Base-by-base conservation (phyloP, 2,888 invertebrate genomes). In the Metacarcinus magister region DNA sequence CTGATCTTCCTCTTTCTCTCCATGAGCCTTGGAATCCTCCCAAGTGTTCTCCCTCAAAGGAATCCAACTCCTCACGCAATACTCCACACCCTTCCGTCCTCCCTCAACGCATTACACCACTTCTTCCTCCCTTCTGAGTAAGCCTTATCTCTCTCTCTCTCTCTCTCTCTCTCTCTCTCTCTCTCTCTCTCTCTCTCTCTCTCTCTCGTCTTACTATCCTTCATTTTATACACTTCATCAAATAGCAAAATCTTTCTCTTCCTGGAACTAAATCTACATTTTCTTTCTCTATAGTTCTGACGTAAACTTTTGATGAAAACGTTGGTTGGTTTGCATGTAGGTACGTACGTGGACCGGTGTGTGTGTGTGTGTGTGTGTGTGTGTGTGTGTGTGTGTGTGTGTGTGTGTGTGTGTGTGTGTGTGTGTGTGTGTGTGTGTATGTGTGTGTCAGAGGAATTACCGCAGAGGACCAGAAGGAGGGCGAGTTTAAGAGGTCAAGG, bases 341-440 rank as follows among this genome's bases (percentile, higher is more conserved):
- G 39, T 90, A n/a, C 23, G 90, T 90, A 43, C 43, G 90, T 90
- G 90, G 39, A 43, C 43, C 43, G 4, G 91, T 91, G 44, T 91
- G n/a, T 44, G 44, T 91, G 46, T 91, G 91, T 91, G 46, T 91
- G 46, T 91, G 46, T 91, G 46, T 91, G 46, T 91, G 46, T 91
- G 46, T 91, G 46, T 91, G 46, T 91, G 46, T 91, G 46, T 91
- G 46, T 91, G 46, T 91, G 46, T 91, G 46, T 91, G 46, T 44
- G 46, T 91, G 46, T 91, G 46, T 91, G 46, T 44, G 46, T 91
- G 46, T 91, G 46, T 91, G 46, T 44, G 46, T 91, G 46, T 44
- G 46, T 91, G 82, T 91, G 44, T 46, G 91, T 46, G 46, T 46
- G 44, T 46, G 91, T 44, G 44, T 46, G 46, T 46, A n/a, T 91